Evolutionary conservation across 2,113 vertebrate genomes (phyloP), one percentile per base, ranked within the genome.

Genomic region (Lampris incognitus): DNA sequence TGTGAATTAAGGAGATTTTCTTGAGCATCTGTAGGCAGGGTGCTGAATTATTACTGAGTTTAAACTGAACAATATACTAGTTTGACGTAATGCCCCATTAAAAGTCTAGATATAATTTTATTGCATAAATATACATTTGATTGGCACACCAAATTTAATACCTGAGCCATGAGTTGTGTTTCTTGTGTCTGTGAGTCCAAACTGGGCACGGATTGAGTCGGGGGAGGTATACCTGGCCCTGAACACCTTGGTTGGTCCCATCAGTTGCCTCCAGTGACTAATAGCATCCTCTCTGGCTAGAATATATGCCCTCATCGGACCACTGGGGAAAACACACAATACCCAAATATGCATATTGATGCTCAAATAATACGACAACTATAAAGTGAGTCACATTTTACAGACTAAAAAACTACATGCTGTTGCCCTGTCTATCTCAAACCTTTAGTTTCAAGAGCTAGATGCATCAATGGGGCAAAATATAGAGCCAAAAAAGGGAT

Each of bases 211-310:
- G 73, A 99, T 95, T 48, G 95, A 95, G 44, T 89, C 78, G 0
- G 97, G 97, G 1, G 94, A 89, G 0, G 86, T 88, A 82, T 96
- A 91, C 66, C 90, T 94, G 13, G 98, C 98, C 89, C 71, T 93
- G 84, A 96, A 99, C 56, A 98, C 98, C 93, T 95, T 96, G 64
- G 98, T 98, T 11, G 98, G 98, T 11, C 98, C 98, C 97, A 99
- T 98, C 74, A 98, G 70, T 0, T 92, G 93, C 69, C 98, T 95
- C 98, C 97, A 99, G 83, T 92, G 92, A 0, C 81, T 73, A 24
- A 99, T 60, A 50, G 96, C 97, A 1, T 99, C 95, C 75, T 96
- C 93, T 9, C 94, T 94, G 50, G 97, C 98, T 57, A 99, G 87
- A 85, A 99, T 94, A 78, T 99, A 99, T 0, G 97, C 97, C 71